phyloP scores from a whole-genome alignment of 2,113 vertebrate species.

The Ardeotis arabs region DNA sequence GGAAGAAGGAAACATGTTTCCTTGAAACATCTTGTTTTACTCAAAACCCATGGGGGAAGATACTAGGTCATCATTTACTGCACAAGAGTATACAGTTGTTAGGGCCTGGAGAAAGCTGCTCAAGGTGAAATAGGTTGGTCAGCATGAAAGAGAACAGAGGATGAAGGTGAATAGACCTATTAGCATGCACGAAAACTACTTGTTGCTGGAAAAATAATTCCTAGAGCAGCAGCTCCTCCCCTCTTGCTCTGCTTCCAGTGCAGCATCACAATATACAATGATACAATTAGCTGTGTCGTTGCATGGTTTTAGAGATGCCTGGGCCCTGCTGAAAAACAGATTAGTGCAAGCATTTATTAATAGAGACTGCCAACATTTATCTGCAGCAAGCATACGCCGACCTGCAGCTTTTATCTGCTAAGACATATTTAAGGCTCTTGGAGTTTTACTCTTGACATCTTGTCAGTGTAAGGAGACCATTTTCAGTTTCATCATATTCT shows the following conservation, averaged over 20 bases:
- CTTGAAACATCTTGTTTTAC: background rate
- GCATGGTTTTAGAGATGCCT: background rate
- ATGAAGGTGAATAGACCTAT: background rate
- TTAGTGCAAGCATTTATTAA: background rate
- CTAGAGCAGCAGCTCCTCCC: background rate
- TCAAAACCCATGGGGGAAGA: background rate
- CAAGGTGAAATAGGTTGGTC: background rate
- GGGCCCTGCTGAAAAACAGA: background rate
- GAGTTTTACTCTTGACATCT: background rate
- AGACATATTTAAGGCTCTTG: background rate
- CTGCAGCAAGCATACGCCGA: background rate
- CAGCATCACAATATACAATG: background rate
- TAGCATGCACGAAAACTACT: background rate
- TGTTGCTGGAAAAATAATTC: background rate
- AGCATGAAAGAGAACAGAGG: background rate
- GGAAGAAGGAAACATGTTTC: background rate
- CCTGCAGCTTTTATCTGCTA: background rate
- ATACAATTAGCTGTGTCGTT: background rate
- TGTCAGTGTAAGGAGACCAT: background rate
- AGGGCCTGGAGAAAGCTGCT: background rate
- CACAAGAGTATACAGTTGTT: fast-evolving
- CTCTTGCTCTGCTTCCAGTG: background rate
- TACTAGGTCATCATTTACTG: too few species aligned
- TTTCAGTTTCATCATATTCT: background rate
- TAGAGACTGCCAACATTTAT: background rate